A percentile compares a stretch with the other conserved stretches of the same genome.
These are phyloP conservation scores for Paramormyrops kingsleyae DNA, from an alignment of 2,113 vertebrate genomes.

Conservation along the genomic window DNA sequence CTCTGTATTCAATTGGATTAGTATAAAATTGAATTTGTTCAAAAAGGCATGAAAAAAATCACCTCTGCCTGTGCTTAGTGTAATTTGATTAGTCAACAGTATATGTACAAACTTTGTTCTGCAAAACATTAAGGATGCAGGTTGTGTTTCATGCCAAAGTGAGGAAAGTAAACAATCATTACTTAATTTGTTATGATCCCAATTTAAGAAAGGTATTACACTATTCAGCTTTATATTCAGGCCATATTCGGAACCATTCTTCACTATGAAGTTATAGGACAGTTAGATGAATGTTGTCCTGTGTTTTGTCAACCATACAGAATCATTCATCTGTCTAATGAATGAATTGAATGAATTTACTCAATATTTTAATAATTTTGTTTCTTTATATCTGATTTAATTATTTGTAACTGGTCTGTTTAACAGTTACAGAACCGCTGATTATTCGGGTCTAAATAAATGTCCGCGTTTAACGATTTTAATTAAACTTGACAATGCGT, in stretches of 20 bases:
- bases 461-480: not conserved
- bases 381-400: not conserved
- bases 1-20: constrained; percentile 43
- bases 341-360: not conserved
- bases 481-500: not conserved
- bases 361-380: not conserved
- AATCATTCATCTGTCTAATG: not conserved
- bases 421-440: not conserved
- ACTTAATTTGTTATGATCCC: constrained; percentile 32
- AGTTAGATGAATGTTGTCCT: not conserved
- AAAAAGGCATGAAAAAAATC: constrained; percentile 44
- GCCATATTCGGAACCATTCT: not conserved
- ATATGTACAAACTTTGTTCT: constrained; percentile 25
- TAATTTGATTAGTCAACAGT: constrained; percentile 38
- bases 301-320: not conserved
- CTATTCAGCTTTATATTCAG: not conserved
- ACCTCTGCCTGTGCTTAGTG: constrained; percentile 24
- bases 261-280: not conserved
- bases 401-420: not conserved
- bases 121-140: constrained; percentile 27
- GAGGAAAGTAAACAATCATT: constrained; percentile 23
- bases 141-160: constrained; percentile 26
- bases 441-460: not conserved
- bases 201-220: constrained; percentile 20
- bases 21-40: constrained; percentile 42